Evolutionary conservation across 2,797 vertebrate species (phyloP).

Genomic region (Sebastes cheni): DNA sequence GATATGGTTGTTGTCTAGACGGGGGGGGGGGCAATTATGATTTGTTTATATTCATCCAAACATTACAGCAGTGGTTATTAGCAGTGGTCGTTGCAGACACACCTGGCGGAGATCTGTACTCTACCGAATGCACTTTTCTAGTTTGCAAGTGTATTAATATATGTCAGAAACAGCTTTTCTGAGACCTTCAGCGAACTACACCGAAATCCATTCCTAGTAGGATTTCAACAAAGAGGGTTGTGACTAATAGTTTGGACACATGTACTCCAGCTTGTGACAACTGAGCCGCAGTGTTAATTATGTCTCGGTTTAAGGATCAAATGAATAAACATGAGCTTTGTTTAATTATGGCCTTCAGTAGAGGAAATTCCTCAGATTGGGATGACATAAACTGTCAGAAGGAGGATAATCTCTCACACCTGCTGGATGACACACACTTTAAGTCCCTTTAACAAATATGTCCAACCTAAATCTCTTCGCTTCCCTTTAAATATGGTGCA

Average conservation of each 20-base stretch:
- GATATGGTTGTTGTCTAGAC: not conserved
- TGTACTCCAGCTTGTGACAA: slow-evolving; percentile 51
- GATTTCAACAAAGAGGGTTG: slow-evolving; percentile 35
- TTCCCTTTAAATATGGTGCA: slow-evolving; percentile 34
- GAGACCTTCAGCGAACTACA: slow-evolving; percentile 22
- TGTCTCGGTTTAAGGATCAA: slow-evolving; percentile 59
- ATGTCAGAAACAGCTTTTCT: slow-evolving; percentile 27
- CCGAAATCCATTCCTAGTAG: slow-evolving; percentile 32
- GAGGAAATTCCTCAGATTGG: slow-evolving; percentile 41
- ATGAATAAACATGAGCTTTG: slow-evolving; percentile 73
- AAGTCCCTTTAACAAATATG: slow-evolving; percentile 53
- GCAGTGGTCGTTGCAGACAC: not conserved
- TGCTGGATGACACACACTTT: slow-evolving; percentile 61
- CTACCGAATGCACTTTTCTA: not conserved
- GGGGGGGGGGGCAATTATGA: not conserved
- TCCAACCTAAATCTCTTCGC: slow-evolving; percentile 48
- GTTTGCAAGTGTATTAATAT: slow-evolving; percentile 41
- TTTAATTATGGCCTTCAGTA: slow-evolving; percentile 66
- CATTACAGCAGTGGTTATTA: not conserved
- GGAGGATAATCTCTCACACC: slow-evolving; percentile 74
- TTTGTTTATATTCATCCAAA: not conserved
- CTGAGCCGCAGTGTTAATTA: slow-evolving; percentile 57
- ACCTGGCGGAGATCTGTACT: not conserved
- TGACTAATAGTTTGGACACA: slow-evolving; percentile 65
- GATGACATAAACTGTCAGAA: slow-evolving; percentile 51